Conservation (phyloP, 2,888 invertebrate species). For the Zonitis immaculata region DNA sequence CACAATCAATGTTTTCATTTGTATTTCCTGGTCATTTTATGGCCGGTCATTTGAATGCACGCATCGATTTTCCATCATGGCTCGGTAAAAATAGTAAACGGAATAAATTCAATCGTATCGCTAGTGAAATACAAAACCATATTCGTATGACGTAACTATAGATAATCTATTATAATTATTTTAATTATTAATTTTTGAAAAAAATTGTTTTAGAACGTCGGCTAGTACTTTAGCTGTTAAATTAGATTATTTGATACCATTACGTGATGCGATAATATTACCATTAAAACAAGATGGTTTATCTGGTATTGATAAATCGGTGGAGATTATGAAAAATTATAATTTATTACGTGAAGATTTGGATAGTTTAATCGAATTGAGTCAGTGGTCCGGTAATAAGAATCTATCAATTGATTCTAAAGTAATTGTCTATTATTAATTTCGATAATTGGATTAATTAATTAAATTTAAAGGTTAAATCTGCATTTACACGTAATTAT, state of each 20-base stretch:
- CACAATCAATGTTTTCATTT: conserved; percentile 81
- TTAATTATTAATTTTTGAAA: conserved; percentile 4
- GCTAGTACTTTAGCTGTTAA: conserved; percentile 78
- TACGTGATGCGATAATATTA: conserved; percentile 69
- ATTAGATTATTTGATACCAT: conserved; percentile 79
- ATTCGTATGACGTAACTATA: conserved; percentile 67
- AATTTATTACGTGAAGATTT: conserved; percentile 86
- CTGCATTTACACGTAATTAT: conserved; percentile 87
- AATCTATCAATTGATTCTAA: conserved; percentile 80
- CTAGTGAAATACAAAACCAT: conserved; percentile 83
- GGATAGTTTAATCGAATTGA: conserved; percentile 81
- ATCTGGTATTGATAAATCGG: conserved; percentile 67
- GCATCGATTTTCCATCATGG: conserved; percentile 92
- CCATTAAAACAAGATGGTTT: conserved; percentile 68
- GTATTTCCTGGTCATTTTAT: conserved; percentile 85
- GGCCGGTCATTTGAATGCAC: conserved; percentile 71
- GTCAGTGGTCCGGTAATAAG: conserved; percentile 74
- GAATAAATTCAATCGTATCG: conserved; percentile 73
- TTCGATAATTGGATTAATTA: conserved; percentile 9
- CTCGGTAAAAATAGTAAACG: conserved; percentile 90
- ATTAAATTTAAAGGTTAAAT: conserved; percentile 65
- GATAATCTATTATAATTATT: background rate
- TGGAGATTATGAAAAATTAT: conserved; percentile 77
- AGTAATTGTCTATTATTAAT: conserved; percentile 22
- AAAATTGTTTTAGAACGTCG: conserved; percentile 60